Conservation (phyloP, 2,888 invertebrate genomes). For the Frankliniella fusca region DNA sequence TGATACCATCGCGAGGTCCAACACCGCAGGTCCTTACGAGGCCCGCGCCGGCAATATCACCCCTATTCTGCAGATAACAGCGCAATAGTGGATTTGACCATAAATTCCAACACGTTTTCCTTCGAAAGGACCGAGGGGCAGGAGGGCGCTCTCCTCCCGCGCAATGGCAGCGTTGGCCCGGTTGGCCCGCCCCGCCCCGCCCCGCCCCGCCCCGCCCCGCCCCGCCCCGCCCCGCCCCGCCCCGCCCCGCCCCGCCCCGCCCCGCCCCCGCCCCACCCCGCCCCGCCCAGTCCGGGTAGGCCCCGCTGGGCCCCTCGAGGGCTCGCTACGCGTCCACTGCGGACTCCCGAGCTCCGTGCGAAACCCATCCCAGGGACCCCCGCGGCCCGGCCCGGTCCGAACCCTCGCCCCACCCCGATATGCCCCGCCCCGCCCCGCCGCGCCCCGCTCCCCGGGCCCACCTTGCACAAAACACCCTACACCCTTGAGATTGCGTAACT, state of each 20-base stretch:
- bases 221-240: too few relatives aligned
- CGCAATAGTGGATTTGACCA: constrained; percentile 22
- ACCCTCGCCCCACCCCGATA: neutral
- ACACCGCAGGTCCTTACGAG: neutral
- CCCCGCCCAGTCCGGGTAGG: neutral
- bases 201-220: too few relatives aligned
- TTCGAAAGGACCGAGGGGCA: neutral
- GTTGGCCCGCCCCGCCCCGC: too few relatives aligned
- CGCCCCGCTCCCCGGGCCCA: neutral
- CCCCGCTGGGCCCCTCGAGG: too few relatives aligned
- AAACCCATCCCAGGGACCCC: neutral
- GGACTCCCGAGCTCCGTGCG: neutral
- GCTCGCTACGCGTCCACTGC: too few relatives aligned
- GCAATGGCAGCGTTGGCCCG: too few relatives aligned
- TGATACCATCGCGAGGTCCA: neutral
- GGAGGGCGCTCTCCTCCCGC: neutral
- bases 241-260: neutral
- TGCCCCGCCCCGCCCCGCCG: neutral
- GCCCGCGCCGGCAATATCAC: constrained; percentile 1
- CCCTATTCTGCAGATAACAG: constrained; percentile 13
- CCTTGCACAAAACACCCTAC: constrained; percentile 26
- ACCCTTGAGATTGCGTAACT: constrained; percentile 26
- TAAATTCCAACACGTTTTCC: constrained; percentile 10
- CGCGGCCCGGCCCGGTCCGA: neutral
- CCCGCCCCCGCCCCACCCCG: too few relatives aligned